phyloP scores from a whole-genome alignment of 2,113 vertebrate species.

The Colossoma macropomum region DNA sequence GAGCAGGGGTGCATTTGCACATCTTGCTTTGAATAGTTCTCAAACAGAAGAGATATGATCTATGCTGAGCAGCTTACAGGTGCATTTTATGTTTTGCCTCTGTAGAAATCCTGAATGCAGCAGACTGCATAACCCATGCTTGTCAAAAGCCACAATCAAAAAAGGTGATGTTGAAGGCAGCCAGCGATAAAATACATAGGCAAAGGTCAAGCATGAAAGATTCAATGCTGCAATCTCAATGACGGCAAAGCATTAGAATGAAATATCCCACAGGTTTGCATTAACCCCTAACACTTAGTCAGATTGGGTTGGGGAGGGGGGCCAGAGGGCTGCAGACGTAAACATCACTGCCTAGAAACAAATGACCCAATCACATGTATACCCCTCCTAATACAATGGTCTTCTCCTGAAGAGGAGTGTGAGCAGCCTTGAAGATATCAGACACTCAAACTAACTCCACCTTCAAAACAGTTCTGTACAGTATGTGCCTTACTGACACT shows the following conservation, averaged over 20 bases:
- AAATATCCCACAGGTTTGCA: constrained; percentile 14
- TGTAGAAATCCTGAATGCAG: background rate
- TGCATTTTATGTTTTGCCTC: background rate
- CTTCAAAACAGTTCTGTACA: background rate
- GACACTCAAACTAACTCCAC: background rate
- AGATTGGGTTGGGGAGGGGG: background rate
- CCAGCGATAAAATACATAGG: background rate
- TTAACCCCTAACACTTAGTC: constrained; percentile 14
- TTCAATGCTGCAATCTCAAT: background rate
- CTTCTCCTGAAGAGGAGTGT: background rate
- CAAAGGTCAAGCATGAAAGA: background rate
- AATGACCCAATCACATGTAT: constrained; percentile 15
- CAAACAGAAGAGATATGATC: background rate
- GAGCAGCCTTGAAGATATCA: constrained; percentile 7
- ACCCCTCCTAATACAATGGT: background rate
- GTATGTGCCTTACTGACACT: background rate
- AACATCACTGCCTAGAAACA: background rate
- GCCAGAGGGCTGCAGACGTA: background rate
- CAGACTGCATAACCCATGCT: background rate
- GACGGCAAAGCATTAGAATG: constrained; percentile 13
- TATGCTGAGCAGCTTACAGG: background rate
- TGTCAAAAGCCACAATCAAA: background rate
- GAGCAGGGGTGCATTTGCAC: background rate
- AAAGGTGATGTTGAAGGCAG: background rate
- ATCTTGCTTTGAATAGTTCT: background rate